A percentile compares a stretch with the other conserved stretches of the same genome.
Evolutionary conservation across 2,113 vertebrate species (phyloP).

Genomic region (Gobio gobio): DNA sequence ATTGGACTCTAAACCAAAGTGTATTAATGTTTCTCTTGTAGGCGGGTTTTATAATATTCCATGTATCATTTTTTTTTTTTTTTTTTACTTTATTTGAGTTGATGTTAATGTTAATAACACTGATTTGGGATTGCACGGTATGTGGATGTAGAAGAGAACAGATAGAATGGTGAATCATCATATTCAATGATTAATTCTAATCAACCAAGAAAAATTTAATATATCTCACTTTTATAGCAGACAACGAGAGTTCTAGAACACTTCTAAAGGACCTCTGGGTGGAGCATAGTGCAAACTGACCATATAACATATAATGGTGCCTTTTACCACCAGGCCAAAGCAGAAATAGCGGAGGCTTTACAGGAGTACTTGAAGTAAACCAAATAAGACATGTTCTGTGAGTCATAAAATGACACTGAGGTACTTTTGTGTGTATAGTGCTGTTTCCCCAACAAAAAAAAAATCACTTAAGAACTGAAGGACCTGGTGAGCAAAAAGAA

Average conservation of each 20-base stretch:
- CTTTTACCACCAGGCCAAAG: neutral
- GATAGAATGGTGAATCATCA: neutral
- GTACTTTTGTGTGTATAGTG: neutral
- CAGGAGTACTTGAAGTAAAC: neutral
- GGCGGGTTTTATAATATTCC: no score
- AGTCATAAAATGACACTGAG: constrained; percentile 6
- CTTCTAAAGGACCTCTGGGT: neutral
- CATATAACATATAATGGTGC: neutral
- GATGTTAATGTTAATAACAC: no score
- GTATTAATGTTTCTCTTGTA: no score
- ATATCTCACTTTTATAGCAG: neutral
- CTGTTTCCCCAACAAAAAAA: neutral
- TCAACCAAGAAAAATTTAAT: neutral
- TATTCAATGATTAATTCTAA: neutral
- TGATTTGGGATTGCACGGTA: no score
- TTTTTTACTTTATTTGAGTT: no score
- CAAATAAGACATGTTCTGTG: neutral
- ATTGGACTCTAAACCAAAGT: no score
- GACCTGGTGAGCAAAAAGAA: neutral
- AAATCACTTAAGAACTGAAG: constrained; percentile 7
- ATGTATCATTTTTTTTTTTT: no score
- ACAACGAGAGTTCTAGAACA: no score
- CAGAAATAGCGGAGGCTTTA: neutral
- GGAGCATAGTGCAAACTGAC: neutral
- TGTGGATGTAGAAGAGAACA: no score